Evolutionary conservation across 2,113 vertebrate genomes (phyloP).

Genomic region (Atherinomorus stipes): DNA sequence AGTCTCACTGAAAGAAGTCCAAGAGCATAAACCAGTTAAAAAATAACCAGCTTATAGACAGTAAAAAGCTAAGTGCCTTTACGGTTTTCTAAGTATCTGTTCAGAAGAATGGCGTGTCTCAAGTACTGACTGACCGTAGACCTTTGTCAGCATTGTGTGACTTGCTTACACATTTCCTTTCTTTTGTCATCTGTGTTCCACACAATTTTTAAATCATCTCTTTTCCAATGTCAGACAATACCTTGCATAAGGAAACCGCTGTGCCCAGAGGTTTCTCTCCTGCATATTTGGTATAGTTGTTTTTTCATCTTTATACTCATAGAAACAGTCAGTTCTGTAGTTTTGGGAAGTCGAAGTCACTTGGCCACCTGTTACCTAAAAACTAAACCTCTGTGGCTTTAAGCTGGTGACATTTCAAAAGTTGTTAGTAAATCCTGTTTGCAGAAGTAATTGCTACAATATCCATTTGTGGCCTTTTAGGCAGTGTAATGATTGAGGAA

Average conservation of each 20-base stretch:
- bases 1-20: conserved; percentile 31
- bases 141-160: conserved; percentile 50
- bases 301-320: background rate
- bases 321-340: background rate
- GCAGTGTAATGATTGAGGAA: conserved; percentile 53
- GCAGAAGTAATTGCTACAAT: background rate
- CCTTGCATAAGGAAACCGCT: background rate
- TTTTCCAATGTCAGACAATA: background rate
- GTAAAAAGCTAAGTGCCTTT: background rate
- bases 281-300: background rate
- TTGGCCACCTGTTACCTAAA: conserved; percentile 2
- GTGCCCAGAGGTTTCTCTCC: background rate
- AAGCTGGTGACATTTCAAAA: background rate
- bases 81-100: background rate
- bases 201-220: background rate
- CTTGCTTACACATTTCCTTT: conserved; percentile 60
- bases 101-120: background rate
- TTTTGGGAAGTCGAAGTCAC: background rate
- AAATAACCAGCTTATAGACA: conserved; percentile 12
- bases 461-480: conserved; percentile 29
- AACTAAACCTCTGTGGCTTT: background rate
- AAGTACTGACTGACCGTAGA: conserved; percentile 8
- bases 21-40: conserved; percentile 40
- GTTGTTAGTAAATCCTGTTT: background rate
- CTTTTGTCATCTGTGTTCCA: background rate